Base-by-base conservation (phyloP, 2,113 vertebrate genomes). In the Saccopteryx bilineata region DNA sequence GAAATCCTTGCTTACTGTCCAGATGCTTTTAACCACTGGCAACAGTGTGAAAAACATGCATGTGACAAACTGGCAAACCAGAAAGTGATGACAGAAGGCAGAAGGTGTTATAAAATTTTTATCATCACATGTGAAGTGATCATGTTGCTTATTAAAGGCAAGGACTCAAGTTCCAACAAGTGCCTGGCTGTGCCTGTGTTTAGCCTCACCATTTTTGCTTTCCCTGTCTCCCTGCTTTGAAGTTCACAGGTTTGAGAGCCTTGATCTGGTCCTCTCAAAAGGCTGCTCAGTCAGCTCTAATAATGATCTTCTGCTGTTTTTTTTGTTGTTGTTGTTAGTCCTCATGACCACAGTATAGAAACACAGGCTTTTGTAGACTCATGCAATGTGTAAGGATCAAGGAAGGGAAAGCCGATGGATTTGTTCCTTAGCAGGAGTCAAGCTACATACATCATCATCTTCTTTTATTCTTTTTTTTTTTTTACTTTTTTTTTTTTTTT, bases 151-250 rank as follows among this genome's bases (percentile, higher is more conserved):
- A 65, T 87, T 92, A 88, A 74, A 63, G 78, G n/a, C 21, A 72
- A 31, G 81, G 72, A 54, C 52, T 86, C 92, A 81, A 21, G 96
- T 93, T 58, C 89, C 28, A 9, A 90, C 94, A 94, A 39, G 93
- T 31, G 33, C 56, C 72, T 18, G 78, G 39, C 78, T 39, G 31
- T 21, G 50, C 2, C 39, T 28, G 81, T 50, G 65, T n/a, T 68
- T 26, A 52, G 3, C 61, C 17, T 63, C 50, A 56, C 19, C 28
- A 9, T 24, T 66, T 68, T 68, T 50, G 31, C 31, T 95, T 89
- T 69, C 24, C 33, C 60, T 18, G 5, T 48, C 87, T 33, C 33
- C 54, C 26, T 21, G 28, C 58, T 89, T 61, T 78, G 82, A 87
- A 81, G 75, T 86, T 82, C 19, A 2, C 1, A 19, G 31, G 28